Evolutionary conservation across 1,140 invertebrate genomes (phyloP), one percentile per base, ranked within the genome.

Genomic region (Lerema accius): DNA sequence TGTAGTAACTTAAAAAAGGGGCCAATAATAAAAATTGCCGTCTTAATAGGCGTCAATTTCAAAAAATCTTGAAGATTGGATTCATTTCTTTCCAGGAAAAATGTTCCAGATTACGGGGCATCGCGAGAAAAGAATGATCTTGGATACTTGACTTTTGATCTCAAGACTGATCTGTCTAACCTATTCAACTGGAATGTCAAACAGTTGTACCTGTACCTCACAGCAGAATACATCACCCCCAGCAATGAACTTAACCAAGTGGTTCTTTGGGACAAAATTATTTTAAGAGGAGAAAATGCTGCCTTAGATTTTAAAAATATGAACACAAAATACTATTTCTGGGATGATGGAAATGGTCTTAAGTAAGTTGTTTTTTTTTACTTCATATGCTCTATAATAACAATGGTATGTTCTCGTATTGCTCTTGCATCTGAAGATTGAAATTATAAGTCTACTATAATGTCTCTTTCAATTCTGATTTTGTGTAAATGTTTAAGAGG

Each of bases 171-270:
- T 95, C 92, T 99, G 16, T 95, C 95, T 39, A 93, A 94, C 68
- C 91, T 99, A 10, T 99, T 99, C 91, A 99, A 99, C 84, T 99
- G 99, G 99, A 99, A 99, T 93, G 98, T 99, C 0, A 99, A 99
- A 81, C 97, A 99, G 86, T 91, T 99, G 63, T 99, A 99, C 87
- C 85, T 99, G 3, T 99, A 98, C 86, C 89, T 99, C 4, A 98
- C 97, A 48, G 99, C 99, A 11, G 98, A 99, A 91, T 99, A 99
- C 92, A 91, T 95, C 70, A 99, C 98, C 16, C 85, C 93, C 39
- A 95, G 94, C 65, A 99, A 99, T 93, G 94, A 95, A 83, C 90
- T 98, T 6, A 98, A 97, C 91, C 96, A 97, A 92, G 97, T 99
- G 72, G 97, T 99, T 3, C 91, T 99, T 1, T 99, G 99, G 99